phyloP scores from a whole-genome alignment of 2,888 invertebrate genomes.

The Miltochrista miniata region DNA sequence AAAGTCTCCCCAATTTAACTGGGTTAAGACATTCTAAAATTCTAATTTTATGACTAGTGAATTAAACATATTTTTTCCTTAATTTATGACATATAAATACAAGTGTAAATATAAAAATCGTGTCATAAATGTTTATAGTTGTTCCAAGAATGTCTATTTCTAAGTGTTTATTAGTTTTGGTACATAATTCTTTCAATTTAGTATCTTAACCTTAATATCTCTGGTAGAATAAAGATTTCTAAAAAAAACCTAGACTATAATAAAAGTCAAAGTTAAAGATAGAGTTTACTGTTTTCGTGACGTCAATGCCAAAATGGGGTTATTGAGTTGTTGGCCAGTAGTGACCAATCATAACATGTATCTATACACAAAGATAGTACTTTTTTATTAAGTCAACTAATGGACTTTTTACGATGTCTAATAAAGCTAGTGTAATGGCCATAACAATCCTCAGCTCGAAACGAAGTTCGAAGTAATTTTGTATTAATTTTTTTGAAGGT shows the following conservation, averaged over 20 bases:
- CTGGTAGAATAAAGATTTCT: background rate
- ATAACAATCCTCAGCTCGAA: background rate
- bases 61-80: too few relatives aligned
- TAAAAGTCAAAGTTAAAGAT: background rate
- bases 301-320: conserved; percentile 11
- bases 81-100: too few relatives aligned
- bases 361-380: background rate
- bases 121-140: too few relatives aligned
- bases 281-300: conserved; percentile 1
- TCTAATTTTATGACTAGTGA: too few relatives aligned
- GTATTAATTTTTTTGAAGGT: background rate
- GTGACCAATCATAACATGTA: background rate
- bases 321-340: conserved; percentile 2
- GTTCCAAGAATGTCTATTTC: background rate
- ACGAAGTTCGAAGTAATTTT: background rate
- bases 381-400: background rate
- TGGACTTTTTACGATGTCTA: background rate
- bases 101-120: too few relatives aligned
- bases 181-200: conserved; percentile 2
- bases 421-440: background rate
- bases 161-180: background rate
- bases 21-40: too few relatives aligned
- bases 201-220: conserved; percentile 3
- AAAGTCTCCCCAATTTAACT: too few relatives aligned
- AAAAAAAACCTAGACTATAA: background rate